Base-by-base conservation (phyloP, 2,888 invertebrate genomes). In the Linyphia triangularis region DNA sequence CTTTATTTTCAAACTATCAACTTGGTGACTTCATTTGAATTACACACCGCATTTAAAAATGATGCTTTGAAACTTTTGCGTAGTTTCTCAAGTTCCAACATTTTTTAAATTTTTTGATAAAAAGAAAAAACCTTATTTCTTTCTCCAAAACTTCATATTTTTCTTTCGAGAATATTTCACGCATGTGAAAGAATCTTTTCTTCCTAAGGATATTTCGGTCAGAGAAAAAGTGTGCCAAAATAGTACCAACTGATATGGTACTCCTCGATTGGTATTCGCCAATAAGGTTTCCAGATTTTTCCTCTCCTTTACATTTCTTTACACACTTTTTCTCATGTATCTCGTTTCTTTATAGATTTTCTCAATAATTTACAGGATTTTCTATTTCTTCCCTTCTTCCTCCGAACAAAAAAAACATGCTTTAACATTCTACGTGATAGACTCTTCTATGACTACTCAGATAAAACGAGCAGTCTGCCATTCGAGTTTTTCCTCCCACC, bases 401-500 rank as follows among this genome's bases (percentile, higher is more conserved):
- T 30, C 61, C 24, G 26, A 67, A 24, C 65, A n/a, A n/a, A n/a
- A n/a, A n/a, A n/a, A n/a, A n/a, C n/a, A n/a, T 61, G 26, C 43
- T 67, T 69, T 69, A 19, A 33, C 28, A 51, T 72, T 77, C 77
- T 7, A 81, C 75, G 81, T 86, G 86, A 75, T 86, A 73, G 81
- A 81, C 65, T 63, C 81, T 65, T 16, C 73, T 30, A 51, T 81
- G 81, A 81, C 86, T 81, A 59, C 81, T 81, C 67, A 65, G 67
- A 86, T 79, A 75, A 86, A 86, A 65, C 69, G 81, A 81, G 73
- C 86, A 79, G 51, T 79, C 57, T 24, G 81, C 81, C 81, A 81
- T 75, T 75, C 51, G 22, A 61, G 9, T 26, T 78, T 30, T n/a
- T 28, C 28, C 26, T 57, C 61, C 37, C 26, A 5, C 73, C 63